Evolutionary conservation across 2,113 vertebrate genomes (phyloP).

Genomic region (Fukomys damarensis): DNA sequence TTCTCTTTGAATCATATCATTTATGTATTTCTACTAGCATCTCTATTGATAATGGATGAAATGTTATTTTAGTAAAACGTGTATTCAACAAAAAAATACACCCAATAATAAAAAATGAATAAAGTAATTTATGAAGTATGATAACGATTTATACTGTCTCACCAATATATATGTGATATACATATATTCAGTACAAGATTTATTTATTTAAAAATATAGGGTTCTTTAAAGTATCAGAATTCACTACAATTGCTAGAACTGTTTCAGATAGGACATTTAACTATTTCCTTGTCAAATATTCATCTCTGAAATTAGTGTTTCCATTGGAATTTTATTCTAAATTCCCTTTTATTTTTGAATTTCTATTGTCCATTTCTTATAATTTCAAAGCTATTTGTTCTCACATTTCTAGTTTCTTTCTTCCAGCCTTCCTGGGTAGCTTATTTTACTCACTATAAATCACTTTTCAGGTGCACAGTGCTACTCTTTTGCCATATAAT

Average conservation of each 20-base stretch:
- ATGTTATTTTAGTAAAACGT: background rate
- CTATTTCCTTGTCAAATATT: background rate
- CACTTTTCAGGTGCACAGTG: background rate
- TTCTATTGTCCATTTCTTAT: background rate
- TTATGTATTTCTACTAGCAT: background rate
- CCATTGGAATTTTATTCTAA: background rate
- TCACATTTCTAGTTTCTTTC: background rate
- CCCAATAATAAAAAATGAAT: background rate
- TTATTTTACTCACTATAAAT: conserved; percentile 19
- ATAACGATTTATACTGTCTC: background rate
- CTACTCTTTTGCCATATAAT: background rate
- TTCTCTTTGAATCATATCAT: background rate
- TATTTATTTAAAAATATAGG: background rate
- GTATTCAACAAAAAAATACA: background rate
- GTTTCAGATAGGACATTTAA: background rate
- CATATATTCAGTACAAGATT: background rate
- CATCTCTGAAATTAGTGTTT: background rate
- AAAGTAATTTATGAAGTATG: background rate
- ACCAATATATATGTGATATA: background rate
- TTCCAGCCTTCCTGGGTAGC: background rate
- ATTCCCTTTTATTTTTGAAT: background rate
- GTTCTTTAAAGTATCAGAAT: background rate
- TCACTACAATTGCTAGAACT: background rate
- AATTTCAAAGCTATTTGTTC: background rate
- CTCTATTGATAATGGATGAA: background rate